These are phyloP conservation scores for Alaudala cheleensis DNA, from an alignment of 2,113 vertebrate genomes.

Conservation along the genomic window DNA sequence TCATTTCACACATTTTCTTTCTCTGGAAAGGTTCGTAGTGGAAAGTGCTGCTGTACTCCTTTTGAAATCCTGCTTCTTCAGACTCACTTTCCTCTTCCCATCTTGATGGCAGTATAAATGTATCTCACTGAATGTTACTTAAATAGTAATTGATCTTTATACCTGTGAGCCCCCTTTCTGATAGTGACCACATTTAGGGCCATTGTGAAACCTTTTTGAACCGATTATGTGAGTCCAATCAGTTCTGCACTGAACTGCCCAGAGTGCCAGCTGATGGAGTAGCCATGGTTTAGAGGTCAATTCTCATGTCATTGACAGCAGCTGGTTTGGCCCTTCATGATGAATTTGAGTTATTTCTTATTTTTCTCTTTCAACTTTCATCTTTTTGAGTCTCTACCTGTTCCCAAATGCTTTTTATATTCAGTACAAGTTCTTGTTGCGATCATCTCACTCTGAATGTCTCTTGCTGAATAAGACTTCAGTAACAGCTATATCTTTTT, in stretches of 20 bases:
- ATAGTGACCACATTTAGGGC: background rate
- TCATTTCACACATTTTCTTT: background rate
- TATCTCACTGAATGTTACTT: background rate
- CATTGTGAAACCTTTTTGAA: background rate
- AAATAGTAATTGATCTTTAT: background rate
- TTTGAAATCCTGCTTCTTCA: background rate
- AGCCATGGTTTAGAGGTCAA: background rate
- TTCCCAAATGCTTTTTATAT: constrained; percentile 6
- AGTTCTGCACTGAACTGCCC: background rate
- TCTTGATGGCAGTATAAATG: background rate
- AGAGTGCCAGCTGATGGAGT: background rate
- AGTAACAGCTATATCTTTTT: constrained; percentile 8
- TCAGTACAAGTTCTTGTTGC: background rate
- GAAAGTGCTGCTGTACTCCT: background rate
- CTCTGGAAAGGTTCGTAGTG: background rate
- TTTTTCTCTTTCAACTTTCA: background rate
- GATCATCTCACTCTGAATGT: background rate
- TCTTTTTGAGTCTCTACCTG: background rate
- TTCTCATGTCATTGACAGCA: background rate
- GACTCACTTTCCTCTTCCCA: background rate
- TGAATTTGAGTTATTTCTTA: background rate
- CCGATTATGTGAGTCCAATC: constrained; percentile 7
- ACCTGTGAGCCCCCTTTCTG: background rate
- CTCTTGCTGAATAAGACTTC: constrained; percentile 4
- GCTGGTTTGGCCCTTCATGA: background rate